Base-by-base conservation (phyloP, 2,797 vertebrate species). In the Sebastes minor region DNA sequence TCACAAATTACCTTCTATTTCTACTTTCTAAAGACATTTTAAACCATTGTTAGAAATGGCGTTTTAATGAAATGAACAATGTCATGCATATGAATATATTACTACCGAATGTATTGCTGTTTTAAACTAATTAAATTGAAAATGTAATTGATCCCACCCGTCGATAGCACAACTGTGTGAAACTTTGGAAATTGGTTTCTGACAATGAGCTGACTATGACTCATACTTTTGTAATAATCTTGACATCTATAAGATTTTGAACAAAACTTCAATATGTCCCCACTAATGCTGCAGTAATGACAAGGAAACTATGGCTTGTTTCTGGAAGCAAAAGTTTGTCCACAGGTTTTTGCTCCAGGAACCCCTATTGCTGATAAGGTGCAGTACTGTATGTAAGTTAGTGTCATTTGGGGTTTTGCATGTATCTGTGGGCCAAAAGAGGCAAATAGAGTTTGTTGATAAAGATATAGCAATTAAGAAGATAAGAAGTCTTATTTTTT, bases 121-220 rank as follows among this genome's bases (percentile, higher is more conserved):
- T 84, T 80, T 27, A 68, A 81, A 65, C 42, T 18, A 35, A 71
- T 75, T 77, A 23, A 56, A 75, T n/a, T 64, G 8, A 66, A 80
- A 78, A 75, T 81, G 8, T 23, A 74, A 81, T 46, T 81, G 33
- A 71, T 84, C 42, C 66, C 59, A 80, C 66, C 64, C 6, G 57
- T 38, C 33, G 55, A 13, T 35, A 10, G 6, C 2, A 22, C 28
- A 78, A 14, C 22, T 52, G 23, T 76, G 38, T 69, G 33, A 74
- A 80, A 81, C 64, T 66, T 25, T 55, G 6, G 11, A 56, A 81
- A 71, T 62, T 57, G 11, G 23, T 52, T 65, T 32, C 6, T 65
- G 25, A 71, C 6, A 69, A 57, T 75, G 32, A 52, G 20, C 12
- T 23, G 9, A 11, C 35, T 57, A 3, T 63, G 7, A 60, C 42